Conservation (phyloP, 2,113 vertebrate genomes). For the Hipposideros armiger region DNA sequence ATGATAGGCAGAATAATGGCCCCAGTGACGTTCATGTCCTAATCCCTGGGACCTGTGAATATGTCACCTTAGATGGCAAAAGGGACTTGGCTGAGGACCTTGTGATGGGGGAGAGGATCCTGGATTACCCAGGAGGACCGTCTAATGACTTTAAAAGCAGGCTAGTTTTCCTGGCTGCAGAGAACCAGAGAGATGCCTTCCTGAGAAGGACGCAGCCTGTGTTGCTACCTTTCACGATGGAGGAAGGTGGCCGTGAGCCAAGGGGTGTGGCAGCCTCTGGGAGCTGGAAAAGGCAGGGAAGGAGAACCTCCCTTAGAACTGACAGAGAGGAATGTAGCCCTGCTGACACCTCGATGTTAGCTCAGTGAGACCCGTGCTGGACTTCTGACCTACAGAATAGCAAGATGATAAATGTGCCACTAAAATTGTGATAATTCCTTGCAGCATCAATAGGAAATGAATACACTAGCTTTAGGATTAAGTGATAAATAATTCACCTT, state of each 20-base stretch:
- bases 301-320: not conserved
- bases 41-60: not conserved
- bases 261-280: not conserved
- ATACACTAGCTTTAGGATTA: constrained; percentile 45
- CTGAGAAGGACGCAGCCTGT: not conserved
- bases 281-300: not conserved
- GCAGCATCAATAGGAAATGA: constrained; percentile 53
- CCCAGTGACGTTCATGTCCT: not conserved
- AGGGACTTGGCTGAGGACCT: not conserved
- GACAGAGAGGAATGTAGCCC: not conserved
- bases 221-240: not conserved
- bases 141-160: not conserved
- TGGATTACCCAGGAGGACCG: not conserved
- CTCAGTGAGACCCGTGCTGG: not conserved
- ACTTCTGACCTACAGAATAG: not conserved
- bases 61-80: not conserved
- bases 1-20: not conserved
- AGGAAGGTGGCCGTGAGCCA: not conserved
- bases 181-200: not conserved
- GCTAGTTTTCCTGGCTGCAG: not conserved
- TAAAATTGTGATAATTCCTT: constrained; percentile 48
- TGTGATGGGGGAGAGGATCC: not conserved
- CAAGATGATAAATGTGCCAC: constrained; percentile 16
- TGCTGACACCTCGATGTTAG: not conserved
- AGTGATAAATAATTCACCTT: constrained; percentile 67